phyloP scores from a whole-genome alignment of 2,888 invertebrate genomes.

The Mesopsocus fuscifrons region DNA sequence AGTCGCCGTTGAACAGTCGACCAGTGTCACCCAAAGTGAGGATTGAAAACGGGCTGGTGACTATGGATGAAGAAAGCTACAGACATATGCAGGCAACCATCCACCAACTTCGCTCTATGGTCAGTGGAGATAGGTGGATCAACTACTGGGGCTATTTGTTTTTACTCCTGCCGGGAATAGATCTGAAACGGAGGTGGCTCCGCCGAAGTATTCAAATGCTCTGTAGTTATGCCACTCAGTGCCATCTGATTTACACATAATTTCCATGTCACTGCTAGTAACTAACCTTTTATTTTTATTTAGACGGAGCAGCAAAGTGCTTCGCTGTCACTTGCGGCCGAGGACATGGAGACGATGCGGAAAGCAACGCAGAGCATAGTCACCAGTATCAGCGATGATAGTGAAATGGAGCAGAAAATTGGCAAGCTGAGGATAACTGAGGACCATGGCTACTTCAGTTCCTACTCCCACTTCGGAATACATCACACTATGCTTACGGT shows the following conservation, averaged over 20 bases:
- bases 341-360: slow-evolving; percentile 24
- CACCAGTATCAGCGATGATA: slow-evolving; percentile 20
- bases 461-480: slow-evolving; percentile 32
- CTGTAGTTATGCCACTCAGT: not conserved
- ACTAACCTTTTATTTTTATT: too few relatives aligned
- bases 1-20: slow-evolving; percentile 25
- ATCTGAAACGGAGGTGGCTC: too few relatives aligned
- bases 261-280: too few relatives aligned
- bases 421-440: slow-evolving; percentile 34
- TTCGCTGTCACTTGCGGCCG: slow-evolving; percentile 12
- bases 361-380: slow-evolving; percentile 21
- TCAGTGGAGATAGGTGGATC: too few relatives aligned
- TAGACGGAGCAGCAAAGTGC: slow-evolving; percentile 15
- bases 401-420: slow-evolving; percentile 26
- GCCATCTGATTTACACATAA: too few relatives aligned
- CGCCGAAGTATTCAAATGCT: slow-evolving; percentile 1
- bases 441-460: slow-evolving; percentile 39
- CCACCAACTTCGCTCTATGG: too few relatives aligned
- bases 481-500: slow-evolving; percentile 88
- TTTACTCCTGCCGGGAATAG: too few relatives aligned
- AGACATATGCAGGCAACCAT: slow-evolving; percentile 38
- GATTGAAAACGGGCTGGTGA: slow-evolving; percentile 39
- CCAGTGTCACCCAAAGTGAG: slow-evolving; percentile 28
- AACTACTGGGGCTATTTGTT: too few relatives aligned
- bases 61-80: slow-evolving; percentile 38